Evolutionary conservation across 2,888 invertebrate genomes (phyloP).

Genomic region (Glaucopsyche alexis): DNA sequence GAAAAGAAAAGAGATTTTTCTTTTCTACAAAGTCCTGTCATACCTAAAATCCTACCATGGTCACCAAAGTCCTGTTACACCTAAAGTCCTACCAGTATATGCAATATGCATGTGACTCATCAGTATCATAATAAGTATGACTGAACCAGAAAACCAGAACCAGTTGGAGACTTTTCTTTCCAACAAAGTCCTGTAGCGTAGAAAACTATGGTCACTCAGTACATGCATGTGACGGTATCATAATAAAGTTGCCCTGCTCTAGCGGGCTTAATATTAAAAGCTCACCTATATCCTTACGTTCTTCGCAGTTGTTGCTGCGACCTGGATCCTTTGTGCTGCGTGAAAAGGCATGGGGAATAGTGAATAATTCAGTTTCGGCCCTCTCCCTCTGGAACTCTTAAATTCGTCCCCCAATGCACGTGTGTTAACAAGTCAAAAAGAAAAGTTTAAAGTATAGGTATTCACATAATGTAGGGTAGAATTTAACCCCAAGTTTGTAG

Average conservation of each 20-base stretch:
- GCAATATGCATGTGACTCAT: no score
- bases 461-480: neutral
- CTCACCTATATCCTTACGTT: conserved; percentile 55
- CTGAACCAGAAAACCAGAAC: no score
- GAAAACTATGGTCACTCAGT: neutral
- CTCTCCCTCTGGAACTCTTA: conserved; percentile 59
- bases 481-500: neutral
- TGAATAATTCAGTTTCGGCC: conserved; percentile 73
- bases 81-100: no score
- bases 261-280: conserved; percentile 68
- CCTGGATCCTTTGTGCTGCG: conserved; percentile 73
- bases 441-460: conserved; percentile 4
- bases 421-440: conserved; percentile 3
- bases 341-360: conserved; percentile 70
- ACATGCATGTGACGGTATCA: conserved; percentile 49
- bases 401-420: conserved; percentile 43
- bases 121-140: no score
- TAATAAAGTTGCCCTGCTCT: conserved; percentile 59
- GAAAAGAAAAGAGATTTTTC: no score
- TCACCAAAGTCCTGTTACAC: no score
- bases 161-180: neutral
- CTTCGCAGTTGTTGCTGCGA: conserved; percentile 67
- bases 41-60: no score
- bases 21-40: neutral
- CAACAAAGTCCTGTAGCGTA: neutral